Conservation (phyloP, 2,113 vertebrate genomes). For the Labrus mixtus region DNA sequence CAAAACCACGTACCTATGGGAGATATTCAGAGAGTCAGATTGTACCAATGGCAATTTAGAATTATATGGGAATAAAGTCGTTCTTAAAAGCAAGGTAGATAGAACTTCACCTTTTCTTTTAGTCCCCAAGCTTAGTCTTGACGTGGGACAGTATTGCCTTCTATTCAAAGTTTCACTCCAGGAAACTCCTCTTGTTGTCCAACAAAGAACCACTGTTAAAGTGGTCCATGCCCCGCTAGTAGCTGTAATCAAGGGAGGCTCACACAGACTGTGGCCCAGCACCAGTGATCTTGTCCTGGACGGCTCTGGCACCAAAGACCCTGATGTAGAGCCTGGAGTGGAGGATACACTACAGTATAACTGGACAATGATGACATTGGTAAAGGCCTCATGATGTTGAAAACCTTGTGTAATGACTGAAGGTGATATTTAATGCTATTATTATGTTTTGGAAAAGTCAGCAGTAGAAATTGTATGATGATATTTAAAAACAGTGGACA, state of each 20-base stretch:
- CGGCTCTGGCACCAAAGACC: constrained; percentile 82
- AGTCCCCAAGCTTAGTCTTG: constrained; percentile 74
- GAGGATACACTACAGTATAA: constrained; percentile 72
- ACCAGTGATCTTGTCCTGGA: constrained; percentile 80
- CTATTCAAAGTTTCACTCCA: constrained; percentile 77
- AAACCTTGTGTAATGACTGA: neutral
- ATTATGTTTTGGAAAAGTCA: too few relatives aligned
- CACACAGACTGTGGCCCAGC: constrained; percentile 76
- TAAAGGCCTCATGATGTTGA: constrained; percentile 37
- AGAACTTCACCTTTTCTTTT: constrained; percentile 68
- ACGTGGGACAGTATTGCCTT: constrained; percentile 78
- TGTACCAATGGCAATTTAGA: constrained; percentile 35
- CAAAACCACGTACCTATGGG: constrained; percentile 81
- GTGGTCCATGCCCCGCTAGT: constrained; percentile 79
- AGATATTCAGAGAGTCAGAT: constrained; percentile 60
- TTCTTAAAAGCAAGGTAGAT: constrained; percentile 49
- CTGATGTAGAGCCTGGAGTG: constrained; percentile 67
- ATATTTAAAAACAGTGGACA: neutral
- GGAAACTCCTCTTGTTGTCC: constrained; percentile 75
- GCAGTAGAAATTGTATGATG: too few relatives aligned
- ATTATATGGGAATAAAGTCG: constrained; percentile 17
- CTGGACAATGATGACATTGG: constrained; percentile 75
- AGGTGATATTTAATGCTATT: neutral
- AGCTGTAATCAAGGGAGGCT: constrained; percentile 82
- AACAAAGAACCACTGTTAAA: constrained; percentile 52